phyloP scores from a whole-genome alignment of 2,113 vertebrate genomes.

The Montifringilla adamsi region DNA sequence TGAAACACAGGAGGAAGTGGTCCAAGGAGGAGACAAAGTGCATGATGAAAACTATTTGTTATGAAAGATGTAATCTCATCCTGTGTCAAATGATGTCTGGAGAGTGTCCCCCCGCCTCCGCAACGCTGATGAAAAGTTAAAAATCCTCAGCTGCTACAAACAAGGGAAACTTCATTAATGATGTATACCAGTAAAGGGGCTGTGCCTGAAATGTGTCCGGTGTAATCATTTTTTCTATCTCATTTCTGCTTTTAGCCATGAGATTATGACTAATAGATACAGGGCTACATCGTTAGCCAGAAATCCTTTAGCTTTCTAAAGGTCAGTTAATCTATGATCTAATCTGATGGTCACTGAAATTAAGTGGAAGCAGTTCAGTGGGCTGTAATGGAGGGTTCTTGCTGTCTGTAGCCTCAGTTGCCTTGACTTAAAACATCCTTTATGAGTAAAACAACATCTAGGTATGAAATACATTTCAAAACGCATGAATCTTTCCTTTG shows the following conservation, averaged over 20 bases:
- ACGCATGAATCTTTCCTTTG: fast-evolving
- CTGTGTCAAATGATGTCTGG: neutral
- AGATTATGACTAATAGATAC: conserved; percentile 39
- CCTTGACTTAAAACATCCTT: neutral
- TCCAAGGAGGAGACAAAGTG: neutral
- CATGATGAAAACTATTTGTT: neutral
- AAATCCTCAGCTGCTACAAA: conserved; percentile 26
- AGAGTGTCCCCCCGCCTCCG: neutral
- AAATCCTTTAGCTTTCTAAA: conserved; percentile 46
- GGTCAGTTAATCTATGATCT: conserved; percentile 58
- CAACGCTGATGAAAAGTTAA: neutral
- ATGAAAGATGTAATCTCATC: neutral
- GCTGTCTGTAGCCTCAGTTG: neutral
- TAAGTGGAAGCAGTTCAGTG: neutral
- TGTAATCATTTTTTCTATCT: conserved; percentile 6
- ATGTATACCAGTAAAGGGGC: conserved; percentile 18
- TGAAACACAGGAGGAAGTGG: neutral
- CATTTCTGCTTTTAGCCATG: conserved; percentile 34
- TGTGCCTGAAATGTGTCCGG: neutral
- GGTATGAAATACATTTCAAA: neutral
- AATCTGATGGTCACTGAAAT: conserved; percentile 33
- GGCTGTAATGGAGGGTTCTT: neutral
- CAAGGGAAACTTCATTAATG: neutral
- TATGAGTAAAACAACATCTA: neutral
- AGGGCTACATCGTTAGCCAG: neutral